phyloP scores from a whole-genome alignment of 2,113 vertebrate species.

The Alligator sinensis region DNA sequence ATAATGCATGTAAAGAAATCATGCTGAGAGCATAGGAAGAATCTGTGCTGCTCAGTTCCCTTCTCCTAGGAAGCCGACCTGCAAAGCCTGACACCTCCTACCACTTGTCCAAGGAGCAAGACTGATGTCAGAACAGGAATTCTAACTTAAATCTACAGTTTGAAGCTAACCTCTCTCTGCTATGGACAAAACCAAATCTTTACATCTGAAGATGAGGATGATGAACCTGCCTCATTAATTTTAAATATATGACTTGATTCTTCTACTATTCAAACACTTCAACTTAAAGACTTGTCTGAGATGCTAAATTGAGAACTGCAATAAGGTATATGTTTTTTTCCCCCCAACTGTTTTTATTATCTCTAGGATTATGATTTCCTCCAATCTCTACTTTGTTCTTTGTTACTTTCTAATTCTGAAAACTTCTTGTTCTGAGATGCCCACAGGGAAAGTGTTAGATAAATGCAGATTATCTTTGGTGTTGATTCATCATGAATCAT shows the following conservation, averaged over 20 bases:
- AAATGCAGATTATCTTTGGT: constrained; percentile 18
- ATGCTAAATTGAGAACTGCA: not conserved
- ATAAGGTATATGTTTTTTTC: not conserved
- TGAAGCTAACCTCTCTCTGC: not conserved
- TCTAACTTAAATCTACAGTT: too few relatives aligned
- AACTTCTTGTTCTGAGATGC: not conserved
- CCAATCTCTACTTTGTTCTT: not conserved
- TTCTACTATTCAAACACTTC: not conserved
- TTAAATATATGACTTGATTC: not conserved
- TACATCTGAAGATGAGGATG: not conserved
- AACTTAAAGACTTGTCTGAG: not conserved
- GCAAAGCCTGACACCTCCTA: not conserved
- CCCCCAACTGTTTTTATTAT: not conserved
- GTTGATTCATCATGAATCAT: not conserved
- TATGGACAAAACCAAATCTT: not conserved
- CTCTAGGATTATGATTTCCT: not conserved
- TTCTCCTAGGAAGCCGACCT: not conserved
- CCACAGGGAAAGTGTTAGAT: not conserved
- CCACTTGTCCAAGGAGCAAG: not conserved
- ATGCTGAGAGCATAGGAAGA: too few relatives aligned
- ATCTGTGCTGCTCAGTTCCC: not conserved
- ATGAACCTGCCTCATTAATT: not conserved
- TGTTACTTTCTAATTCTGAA: not conserved
- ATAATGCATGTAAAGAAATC: too few relatives aligned
- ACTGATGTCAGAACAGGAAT: not conserved